Conservation (phyloP, 2,113 vertebrate species). For the Thamnophis sirtalis region DNA sequence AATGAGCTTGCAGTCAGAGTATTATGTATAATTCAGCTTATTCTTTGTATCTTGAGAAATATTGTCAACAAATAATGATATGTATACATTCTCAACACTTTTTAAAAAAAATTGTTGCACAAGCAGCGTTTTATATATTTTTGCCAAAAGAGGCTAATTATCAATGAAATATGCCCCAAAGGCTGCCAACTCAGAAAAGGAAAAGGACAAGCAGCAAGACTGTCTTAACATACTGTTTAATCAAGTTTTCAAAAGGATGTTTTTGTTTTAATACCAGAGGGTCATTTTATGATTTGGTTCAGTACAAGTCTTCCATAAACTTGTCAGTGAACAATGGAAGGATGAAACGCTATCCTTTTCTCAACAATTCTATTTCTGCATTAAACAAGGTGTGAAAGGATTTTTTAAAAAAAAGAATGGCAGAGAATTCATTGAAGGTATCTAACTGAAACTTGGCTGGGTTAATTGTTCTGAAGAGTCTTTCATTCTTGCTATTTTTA, state of each 20-base stretch:
- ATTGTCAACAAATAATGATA: background rate
- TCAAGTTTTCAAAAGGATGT: background rate
- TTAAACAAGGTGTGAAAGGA: background rate
- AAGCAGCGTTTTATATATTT: background rate
- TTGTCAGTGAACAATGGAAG: background rate
- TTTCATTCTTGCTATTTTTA: background rate
- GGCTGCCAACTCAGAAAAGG: background rate
- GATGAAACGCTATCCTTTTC: background rate
- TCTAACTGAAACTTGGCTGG: background rate
- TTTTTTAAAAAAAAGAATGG: background rate
- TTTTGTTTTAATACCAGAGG: background rate
- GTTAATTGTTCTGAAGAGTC: background rate
- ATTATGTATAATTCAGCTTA: background rate
- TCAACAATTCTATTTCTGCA: background rate
- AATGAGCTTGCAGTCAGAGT: background rate
- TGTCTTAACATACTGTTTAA: background rate
- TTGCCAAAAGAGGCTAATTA: background rate
- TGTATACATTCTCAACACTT: background rate
- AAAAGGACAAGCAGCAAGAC: background rate
- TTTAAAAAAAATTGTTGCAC: background rate
- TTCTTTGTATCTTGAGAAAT: background rate
- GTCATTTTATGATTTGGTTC: background rate
- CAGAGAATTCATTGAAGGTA: background rate
- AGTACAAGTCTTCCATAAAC: background rate
- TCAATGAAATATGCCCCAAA: background rate